Percentiles rank a stretch among this genome's conserved stretches.
phyloP scores from a whole-genome alignment of 2,888 invertebrate genomes.

The Adineta ricciae region DNA sequence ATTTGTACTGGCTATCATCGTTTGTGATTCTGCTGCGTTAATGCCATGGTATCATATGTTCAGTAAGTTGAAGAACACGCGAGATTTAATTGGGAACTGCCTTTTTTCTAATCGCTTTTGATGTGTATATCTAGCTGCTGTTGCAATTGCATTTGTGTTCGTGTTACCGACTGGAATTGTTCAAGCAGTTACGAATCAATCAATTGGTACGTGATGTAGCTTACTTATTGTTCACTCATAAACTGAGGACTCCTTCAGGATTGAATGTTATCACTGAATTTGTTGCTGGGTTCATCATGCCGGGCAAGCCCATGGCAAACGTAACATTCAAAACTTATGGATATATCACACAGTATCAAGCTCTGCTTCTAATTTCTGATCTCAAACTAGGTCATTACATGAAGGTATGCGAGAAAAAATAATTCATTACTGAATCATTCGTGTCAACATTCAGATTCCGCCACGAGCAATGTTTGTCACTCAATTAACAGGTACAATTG shows the following conservation, averaged over 20 bases:
- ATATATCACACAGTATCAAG: neutral
- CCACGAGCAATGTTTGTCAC: neutral
- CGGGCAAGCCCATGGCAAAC: neutral
- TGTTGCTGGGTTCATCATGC: neutral
- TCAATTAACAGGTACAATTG: neutral
- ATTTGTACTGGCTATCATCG: neutral
- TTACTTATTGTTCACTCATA: neutral
- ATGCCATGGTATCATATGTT: conserved; percentile 6
- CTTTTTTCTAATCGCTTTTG: neutral
- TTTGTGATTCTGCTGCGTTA: neutral
- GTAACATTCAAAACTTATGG: neutral
- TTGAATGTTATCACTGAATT: neutral
- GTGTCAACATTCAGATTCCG: neutral
- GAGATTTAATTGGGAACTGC: no score
- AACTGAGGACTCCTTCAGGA: neutral
- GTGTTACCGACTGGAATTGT: neutral
- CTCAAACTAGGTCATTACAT: conserved; percentile 9
- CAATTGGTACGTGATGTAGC: neutral
- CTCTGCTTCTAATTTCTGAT: neutral
- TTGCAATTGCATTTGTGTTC: neutral
- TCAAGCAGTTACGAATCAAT: neutral
- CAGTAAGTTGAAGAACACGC: neutral
- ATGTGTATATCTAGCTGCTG: neutral
- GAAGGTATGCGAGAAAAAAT: neutral
- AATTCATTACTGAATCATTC: neutral